Conservation (phyloP, 2,888 invertebrate genomes). For the Monochamus alternatus region DNA sequence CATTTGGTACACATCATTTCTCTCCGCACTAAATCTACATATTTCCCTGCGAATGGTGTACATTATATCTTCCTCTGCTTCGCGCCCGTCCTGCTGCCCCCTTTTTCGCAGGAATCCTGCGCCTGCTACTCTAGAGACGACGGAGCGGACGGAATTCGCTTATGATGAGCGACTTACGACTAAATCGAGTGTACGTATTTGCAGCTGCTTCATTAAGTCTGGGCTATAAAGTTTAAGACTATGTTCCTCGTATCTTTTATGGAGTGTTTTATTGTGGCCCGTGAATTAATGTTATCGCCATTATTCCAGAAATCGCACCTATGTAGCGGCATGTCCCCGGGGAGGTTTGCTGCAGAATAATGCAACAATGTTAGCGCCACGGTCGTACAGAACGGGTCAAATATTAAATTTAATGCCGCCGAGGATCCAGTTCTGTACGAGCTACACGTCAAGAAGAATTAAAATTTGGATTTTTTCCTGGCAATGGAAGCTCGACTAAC, state of each 20-base stretch:
- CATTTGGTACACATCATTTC: conserved; percentile 36
- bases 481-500: no score
- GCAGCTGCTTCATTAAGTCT: conserved; percentile 59
- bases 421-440: not conserved
- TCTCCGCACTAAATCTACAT: conserved; percentile 25
- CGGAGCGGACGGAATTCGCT: conserved; percentile 45
- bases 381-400: not conserved
- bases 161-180: conserved; percentile 39
- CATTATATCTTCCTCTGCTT: conserved; percentile 5
- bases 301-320: conserved; percentile 2
- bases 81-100: conserved; percentile 1
- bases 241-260: conserved; percentile 47
- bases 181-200: conserved; percentile 55
- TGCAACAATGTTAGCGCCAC: not conserved
- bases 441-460: no score
- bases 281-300: conserved; percentile 15
- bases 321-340: not conserved
- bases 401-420: not conserved
- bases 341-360: not conserved
- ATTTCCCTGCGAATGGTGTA: conserved; percentile 22
- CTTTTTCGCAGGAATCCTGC: not conserved
- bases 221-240: conserved; percentile 55
- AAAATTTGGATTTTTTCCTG: no score
- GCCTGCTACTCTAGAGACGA: conserved; percentile 36
- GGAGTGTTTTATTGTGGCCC: conserved; percentile 21